Evolutionary conservation across 1,140 invertebrate species (phyloP).

Genomic region (Maniola jurtina): DNA sequence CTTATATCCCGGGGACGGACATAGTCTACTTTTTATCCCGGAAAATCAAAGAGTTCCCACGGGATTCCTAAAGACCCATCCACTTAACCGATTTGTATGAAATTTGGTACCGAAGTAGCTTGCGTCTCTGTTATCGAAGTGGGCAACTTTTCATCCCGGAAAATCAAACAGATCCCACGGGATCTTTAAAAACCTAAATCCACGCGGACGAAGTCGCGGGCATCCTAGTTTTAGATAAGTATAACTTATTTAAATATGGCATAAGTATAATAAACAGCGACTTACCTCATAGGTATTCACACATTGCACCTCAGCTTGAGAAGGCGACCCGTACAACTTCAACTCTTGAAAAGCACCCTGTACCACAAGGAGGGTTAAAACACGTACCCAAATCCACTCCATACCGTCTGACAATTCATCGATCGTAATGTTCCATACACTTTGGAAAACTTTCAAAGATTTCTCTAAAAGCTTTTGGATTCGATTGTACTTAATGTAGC

Average conservation of each 20-base stretch:
- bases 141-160: too few relatives aligned
- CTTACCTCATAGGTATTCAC: slow-evolving; percentile 80
- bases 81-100: too few relatives aligned
- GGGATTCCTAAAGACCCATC: too few relatives aligned
- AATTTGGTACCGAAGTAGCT: too few relatives aligned
- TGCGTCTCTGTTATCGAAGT: too few relatives aligned
- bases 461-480: slow-evolving; percentile 2
- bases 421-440: slow-evolving; percentile 10
- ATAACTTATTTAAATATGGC: background rate
- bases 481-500: slow-evolving; percentile 19
- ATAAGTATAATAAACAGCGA: background rate
- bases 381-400: slow-evolving; percentile 38
- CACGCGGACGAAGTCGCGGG: too few relatives aligned
- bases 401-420: slow-evolving; percentile 57
- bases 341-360: slow-evolving; percentile 88
- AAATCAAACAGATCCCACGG: too few relatives aligned
- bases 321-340: slow-evolving; percentile 83
- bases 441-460: background rate
- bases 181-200: too few relatives aligned
- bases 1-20: too few relatives aligned
- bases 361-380: slow-evolving; percentile 75
- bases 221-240: background rate
- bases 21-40: too few relatives aligned
- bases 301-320: slow-evolving; percentile 85
- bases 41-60: too few relatives aligned